phyloP scores from a whole-genome alignment of 2,797 vertebrate species.

The Paratrypauchen microcephalus region DNA sequence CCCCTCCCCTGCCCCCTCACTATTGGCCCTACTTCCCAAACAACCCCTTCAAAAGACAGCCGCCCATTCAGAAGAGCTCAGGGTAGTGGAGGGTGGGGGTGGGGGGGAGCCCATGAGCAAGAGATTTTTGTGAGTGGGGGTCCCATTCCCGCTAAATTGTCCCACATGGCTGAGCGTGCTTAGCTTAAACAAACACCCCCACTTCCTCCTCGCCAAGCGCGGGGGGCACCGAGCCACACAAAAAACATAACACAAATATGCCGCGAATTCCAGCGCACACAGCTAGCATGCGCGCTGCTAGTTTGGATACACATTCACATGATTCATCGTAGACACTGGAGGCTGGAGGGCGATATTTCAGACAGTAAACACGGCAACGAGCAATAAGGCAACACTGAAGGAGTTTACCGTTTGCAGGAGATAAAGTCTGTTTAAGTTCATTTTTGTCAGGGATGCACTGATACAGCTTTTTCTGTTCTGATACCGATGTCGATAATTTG shows the following conservation, averaged over 20 bases:
- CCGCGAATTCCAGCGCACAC: slow-evolving; percentile 41
- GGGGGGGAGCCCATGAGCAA: slow-evolving; percentile 21
- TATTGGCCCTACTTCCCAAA: slow-evolving; percentile 52
- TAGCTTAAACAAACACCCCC: slow-evolving; percentile 83
- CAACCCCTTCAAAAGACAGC: slow-evolving; percentile 66
- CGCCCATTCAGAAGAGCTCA: slow-evolving; percentile 61
- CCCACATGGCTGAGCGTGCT: slow-evolving; percentile 75
- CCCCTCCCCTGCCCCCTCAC: slow-evolving; percentile 5
- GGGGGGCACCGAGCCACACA: slow-evolving; percentile 51
- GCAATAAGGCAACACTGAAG: not conserved
- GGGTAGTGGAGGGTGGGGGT: slow-evolving; percentile 15
- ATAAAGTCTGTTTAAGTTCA: not conserved
- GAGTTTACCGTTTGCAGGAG: not conserved
- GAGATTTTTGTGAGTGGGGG: slow-evolving; percentile 13
- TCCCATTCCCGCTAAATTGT: slow-evolving; percentile 75
- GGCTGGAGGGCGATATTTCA: slow-evolving; percentile 13
- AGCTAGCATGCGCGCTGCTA: slow-evolving; percentile 22
- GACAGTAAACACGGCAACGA: slow-evolving; percentile 24
- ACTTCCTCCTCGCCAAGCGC: slow-evolving; percentile 82
- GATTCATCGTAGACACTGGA: slow-evolving; percentile 28
- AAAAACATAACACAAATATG: slow-evolving; percentile 33
- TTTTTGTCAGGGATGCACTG: too few relatives aligned
- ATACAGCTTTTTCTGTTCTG: too few relatives aligned
- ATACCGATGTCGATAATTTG: too few relatives aligned
- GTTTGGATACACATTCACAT: slow-evolving; percentile 24